Evolutionary conservation across 2,113 vertebrate species (phyloP).

Genomic region (Otolemur garnettii): DNA sequence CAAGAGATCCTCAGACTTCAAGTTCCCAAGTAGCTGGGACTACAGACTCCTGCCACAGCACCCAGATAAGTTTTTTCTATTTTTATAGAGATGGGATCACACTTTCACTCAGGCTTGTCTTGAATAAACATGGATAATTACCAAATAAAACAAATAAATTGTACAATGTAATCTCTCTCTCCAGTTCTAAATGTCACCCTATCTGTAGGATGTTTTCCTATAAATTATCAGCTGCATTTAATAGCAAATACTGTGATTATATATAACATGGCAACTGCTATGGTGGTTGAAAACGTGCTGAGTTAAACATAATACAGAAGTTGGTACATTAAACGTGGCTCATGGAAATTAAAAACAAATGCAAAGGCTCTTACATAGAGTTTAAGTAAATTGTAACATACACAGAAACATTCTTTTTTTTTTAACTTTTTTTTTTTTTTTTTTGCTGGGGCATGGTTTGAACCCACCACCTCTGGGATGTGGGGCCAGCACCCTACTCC

Average conservation of each 20-base stretch:
- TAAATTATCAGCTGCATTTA: slow-evolving; percentile 7
- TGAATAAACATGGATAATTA: neutral
- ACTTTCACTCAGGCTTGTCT: too few relatives aligned
- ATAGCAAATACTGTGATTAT: neutral
- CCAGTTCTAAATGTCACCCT: neutral
- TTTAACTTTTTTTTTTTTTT: too few relatives aligned
- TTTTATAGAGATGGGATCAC: too few relatives aligned
- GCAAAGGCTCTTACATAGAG: neutral
- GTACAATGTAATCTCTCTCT: neutral
- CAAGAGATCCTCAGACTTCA: too few relatives aligned
- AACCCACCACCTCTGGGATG: too few relatives aligned
- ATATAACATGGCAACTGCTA: neutral
- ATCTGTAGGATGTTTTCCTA: neutral
- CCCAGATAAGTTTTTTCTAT: too few relatives aligned
- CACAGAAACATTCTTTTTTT: slow-evolving; percentile 1
- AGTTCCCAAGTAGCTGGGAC: too few relatives aligned
- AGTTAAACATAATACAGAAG: slow-evolving; percentile 1
- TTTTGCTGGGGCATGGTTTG: too few relatives aligned
- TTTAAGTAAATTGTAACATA: slow-evolving; percentile 49
- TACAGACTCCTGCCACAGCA: too few relatives aligned
- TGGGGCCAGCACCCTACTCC: too few relatives aligned
- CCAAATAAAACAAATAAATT: neutral
- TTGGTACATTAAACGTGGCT: neutral
- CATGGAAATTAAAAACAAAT: slow-evolving; percentile 68
- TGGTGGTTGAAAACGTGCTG: neutral